Conservation (phyloP, 2,113 vertebrate species). For the Zosterops hypoxanthus region DNA sequence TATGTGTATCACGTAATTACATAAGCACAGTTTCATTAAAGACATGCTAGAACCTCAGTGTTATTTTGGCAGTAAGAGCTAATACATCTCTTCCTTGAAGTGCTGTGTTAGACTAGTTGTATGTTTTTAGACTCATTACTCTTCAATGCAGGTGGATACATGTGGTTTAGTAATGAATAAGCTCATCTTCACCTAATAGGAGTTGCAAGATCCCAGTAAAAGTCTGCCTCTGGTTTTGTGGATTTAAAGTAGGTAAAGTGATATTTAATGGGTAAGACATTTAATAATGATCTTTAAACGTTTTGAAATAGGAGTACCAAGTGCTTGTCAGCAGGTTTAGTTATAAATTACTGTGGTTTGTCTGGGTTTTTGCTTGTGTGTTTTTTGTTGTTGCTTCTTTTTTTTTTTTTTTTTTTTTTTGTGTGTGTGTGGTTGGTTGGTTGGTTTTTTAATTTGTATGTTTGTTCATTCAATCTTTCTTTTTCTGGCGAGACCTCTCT, state of each 20-base stretch:
- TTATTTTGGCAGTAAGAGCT: background rate
- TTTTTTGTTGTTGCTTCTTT: background rate
- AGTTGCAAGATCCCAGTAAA: background rate
- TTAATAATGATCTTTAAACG: background rate
- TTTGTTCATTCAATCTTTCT: background rate
- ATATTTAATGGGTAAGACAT: background rate
- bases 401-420: background rate
- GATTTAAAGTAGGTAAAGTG: background rate
- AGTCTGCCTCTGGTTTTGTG: background rate
- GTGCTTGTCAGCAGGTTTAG: background rate
- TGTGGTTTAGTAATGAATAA: background rate
- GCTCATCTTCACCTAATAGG: background rate
- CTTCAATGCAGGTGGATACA: background rate
- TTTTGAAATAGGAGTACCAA: background rate
- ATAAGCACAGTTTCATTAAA: background rate
- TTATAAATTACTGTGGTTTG: background rate
- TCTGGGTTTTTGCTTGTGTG: accelerated
- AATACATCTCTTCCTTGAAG: background rate
- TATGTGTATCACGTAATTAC: background rate
- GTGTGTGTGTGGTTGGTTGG: background rate
- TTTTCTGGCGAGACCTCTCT: background rate
- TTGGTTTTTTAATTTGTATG: accelerated
- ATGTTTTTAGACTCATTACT: background rate
- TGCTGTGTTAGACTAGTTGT: accelerated
- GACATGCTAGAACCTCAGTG: accelerated